phyloP scores from a whole-genome alignment of 2,888 invertebrate species.

The Vanessa cardui region DNA sequence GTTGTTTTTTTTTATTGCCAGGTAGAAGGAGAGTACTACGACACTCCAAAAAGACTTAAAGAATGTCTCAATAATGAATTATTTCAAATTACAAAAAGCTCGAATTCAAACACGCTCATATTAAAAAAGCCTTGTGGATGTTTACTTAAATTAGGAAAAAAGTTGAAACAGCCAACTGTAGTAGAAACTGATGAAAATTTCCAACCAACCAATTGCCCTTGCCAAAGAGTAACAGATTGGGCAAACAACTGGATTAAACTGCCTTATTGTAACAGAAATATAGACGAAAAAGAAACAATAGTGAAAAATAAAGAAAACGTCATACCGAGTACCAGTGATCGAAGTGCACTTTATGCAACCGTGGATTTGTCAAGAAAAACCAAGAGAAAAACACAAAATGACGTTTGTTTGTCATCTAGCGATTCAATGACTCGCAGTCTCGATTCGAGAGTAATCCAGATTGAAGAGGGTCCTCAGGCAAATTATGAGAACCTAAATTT shows the following conservation, averaged over 20 bases:
- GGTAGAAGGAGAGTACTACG: conserved; percentile 85
- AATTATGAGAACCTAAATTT: conserved; percentile 90
- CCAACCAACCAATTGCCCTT: conserved; percentile 77
- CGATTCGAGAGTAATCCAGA: conserved; percentile 38
- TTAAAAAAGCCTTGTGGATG: conserved; percentile 88
- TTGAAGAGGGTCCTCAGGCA: conserved; percentile 71
- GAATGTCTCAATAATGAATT: conserved; percentile 84
- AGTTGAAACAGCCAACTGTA: conserved; percentile 60
- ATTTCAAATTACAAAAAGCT: conserved; percentile 73
- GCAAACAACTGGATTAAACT: conserved; percentile 84
- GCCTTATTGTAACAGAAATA: conserved; percentile 80
- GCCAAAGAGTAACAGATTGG: conserved; percentile 86
- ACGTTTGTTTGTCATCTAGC: conserved; percentile 35
- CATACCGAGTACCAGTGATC: conserved; percentile 56
- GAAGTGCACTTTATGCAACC: conserved; percentile 86
- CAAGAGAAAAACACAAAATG: conserved; percentile 65
- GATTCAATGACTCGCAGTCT: conserved; percentile 35
- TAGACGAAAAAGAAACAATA: conserved; percentile 53
- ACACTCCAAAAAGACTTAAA: conserved; percentile 88
- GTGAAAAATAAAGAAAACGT: conserved; percentile 82
- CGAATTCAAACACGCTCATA: conserved; percentile 81
- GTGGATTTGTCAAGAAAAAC: conserved; percentile 86
- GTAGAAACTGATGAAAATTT: conserved; percentile 66
- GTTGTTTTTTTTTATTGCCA: conserved; percentile 41
- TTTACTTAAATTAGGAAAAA: conserved; percentile 80